These are phyloP conservation scores for Listronotus oregonensis DNA, from an alignment of 1,140 invertebrate species.

Conservation along the genomic window DNA sequence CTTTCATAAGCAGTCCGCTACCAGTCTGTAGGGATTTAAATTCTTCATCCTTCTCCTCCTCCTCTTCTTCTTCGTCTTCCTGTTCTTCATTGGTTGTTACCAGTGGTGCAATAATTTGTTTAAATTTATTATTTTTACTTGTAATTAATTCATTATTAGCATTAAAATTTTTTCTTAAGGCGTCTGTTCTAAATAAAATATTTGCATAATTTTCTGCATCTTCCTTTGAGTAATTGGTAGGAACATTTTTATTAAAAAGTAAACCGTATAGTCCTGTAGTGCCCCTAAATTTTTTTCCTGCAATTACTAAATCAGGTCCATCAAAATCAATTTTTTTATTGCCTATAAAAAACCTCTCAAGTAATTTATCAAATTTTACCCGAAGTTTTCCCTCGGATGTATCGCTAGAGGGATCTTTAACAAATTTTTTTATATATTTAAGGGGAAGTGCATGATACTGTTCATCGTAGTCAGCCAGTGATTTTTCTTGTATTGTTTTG, in stretches of 20 bases:
- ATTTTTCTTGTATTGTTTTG: constrained; percentile 8
- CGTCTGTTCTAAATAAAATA: neutral
- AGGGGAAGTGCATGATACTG: neutral
- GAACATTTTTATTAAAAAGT: constrained; percentile 5
- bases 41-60: neutral
- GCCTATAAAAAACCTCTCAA: neutral
- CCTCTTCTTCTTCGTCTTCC: neutral
- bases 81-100: neutral
- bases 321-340: constrained; percentile 2
- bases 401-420: too few relatives aligned
- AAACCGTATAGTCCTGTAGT: neutral
- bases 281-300: constrained; percentile 1
- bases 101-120: neutral
- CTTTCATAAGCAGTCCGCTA: too few relatives aligned
- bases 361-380: neutral
- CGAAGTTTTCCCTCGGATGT: neutral
- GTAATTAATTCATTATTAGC: neutral
- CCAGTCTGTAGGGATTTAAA: too few relatives aligned
- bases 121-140: constrained; percentile 4
- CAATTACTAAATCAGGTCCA: constrained; percentile 1
- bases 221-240: neutral
- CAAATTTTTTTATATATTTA: constrained; percentile 6
- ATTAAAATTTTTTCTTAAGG: neutral
- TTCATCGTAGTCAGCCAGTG: neutral
- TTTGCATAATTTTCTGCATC: constrained; percentile 3